phyloP scores from a whole-genome alignment of 1,140 invertebrate genomes.

The Argopecten irradians region DNA sequence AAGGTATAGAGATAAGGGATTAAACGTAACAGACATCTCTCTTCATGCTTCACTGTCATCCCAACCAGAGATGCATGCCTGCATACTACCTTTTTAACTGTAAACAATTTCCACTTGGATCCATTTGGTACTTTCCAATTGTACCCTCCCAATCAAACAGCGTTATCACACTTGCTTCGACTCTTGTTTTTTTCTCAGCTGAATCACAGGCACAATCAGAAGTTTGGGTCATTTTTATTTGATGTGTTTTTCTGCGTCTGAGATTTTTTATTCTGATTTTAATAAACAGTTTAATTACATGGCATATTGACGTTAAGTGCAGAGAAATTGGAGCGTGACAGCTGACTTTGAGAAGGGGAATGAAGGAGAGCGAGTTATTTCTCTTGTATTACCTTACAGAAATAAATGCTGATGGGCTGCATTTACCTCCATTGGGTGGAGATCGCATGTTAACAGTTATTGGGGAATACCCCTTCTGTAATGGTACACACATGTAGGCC shows the following conservation, averaged over 20 bases:
- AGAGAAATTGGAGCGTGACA: neutral
- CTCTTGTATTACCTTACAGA: too few relatives aligned
- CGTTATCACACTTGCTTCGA: neutral
- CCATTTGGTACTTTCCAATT: conserved; percentile 7
- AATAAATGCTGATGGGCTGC: too few relatives aligned
- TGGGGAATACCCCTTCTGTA: too few relatives aligned
- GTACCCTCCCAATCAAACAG: conserved; percentile 13
- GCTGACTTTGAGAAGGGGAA: too few relatives aligned
- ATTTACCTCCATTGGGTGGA: too few relatives aligned
- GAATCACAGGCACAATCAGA: neutral
- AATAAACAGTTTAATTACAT: conserved; percentile 7
- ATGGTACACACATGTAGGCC: too few relatives aligned
- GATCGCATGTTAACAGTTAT: too few relatives aligned
- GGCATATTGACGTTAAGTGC: neutral
- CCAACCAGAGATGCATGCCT: conserved; percentile 14
- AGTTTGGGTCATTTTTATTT: neutral
- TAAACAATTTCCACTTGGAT: conserved; percentile 18
- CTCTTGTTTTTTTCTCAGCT: neutral
- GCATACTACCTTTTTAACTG: neutral
- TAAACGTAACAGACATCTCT: conserved; percentile 8
- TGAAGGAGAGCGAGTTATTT: too few relatives aligned
- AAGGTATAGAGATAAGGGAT: conserved; percentile 2
- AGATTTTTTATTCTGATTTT: neutral
- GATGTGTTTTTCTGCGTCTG: conserved; percentile 15
- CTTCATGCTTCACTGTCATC: conserved; percentile 7